A percentile compares a stretch with the other conserved stretches of the same genome.
These are phyloP conservation scores for Thysanoteuthis rhombus DNA, from an alignment of 2,888 invertebrate species.

Conservation along the genomic window DNA sequence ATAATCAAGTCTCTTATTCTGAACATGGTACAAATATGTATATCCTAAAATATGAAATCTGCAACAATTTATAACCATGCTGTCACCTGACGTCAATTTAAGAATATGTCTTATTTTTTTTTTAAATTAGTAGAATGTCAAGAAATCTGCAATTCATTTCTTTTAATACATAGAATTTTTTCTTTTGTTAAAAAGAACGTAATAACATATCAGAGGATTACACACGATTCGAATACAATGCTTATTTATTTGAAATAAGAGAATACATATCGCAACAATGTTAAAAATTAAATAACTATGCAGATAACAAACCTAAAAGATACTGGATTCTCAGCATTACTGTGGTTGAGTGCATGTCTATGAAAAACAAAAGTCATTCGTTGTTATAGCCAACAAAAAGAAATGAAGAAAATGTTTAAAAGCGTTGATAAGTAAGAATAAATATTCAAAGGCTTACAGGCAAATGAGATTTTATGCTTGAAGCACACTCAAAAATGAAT, in stretches of 20 bases:
- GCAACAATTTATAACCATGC: neutral
- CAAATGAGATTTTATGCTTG: neutral
- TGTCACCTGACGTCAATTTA: neutral
- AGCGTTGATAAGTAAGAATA: neutral
- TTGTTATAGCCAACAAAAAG: neutral
- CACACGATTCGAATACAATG: neutral
- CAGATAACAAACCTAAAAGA: neutral
- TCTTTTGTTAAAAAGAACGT: too few relatives aligned
- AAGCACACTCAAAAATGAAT: neutral
- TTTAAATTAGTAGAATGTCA: too few relatives aligned
- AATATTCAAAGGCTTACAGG: neutral
- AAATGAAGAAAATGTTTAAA: neutral
- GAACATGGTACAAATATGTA: too few relatives aligned
- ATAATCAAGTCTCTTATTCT: too few relatives aligned
- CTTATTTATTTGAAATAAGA: neutral
- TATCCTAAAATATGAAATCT: neutral
- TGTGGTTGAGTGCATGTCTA: neutral
- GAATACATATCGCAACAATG: neutral
- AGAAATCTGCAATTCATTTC: too few relatives aligned
- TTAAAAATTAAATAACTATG: neutral
- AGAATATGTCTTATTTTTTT: neutral
- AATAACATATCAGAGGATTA: neutral
- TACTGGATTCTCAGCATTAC: conserved; percentile 12
- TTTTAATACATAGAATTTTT: too few relatives aligned
- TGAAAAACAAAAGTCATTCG: neutral